phyloP scores from a whole-genome alignment of 2,113 vertebrate genomes.

The Dinomys branickii region DNA sequence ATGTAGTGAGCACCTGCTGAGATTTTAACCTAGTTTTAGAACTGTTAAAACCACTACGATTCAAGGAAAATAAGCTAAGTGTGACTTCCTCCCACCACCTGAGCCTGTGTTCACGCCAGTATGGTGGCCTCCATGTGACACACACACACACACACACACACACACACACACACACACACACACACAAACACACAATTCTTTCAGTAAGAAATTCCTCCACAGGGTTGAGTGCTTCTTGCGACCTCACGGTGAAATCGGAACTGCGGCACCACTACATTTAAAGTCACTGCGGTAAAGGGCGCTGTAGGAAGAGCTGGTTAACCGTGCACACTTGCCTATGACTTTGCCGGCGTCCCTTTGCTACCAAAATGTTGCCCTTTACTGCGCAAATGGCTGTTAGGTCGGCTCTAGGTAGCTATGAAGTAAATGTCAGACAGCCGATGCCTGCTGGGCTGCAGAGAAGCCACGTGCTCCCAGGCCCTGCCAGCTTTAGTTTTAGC shows the following conservation, averaged over 20 bases:
- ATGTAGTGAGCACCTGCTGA: no score
- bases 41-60: not conserved
- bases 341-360: not conserved
- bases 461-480: not conserved
- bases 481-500: not conserved
- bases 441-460: not conserved
- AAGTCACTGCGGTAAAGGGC: constrained; percentile 35
- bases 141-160: not conserved
- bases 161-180: not conserved
- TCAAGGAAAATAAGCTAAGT: not conserved
- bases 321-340: not conserved
- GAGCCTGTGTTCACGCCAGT: not conserved
- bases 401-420: not conserved
- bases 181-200: not conserved
- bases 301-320: not conserved
- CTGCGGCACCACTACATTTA: not conserved
- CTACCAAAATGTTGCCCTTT: not conserved
- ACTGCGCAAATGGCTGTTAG: not conserved
- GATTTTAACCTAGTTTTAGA: not conserved
- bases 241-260: not conserved
- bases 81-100: no score
- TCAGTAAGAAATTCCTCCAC: not conserved
- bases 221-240: not conserved
- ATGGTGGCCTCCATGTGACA: not conserved
- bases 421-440: not conserved